These are phyloP conservation scores for Siniperca undulata DNA, from an alignment of 2,797 vertebrate genomes.

Conservation along the genomic window DNA sequence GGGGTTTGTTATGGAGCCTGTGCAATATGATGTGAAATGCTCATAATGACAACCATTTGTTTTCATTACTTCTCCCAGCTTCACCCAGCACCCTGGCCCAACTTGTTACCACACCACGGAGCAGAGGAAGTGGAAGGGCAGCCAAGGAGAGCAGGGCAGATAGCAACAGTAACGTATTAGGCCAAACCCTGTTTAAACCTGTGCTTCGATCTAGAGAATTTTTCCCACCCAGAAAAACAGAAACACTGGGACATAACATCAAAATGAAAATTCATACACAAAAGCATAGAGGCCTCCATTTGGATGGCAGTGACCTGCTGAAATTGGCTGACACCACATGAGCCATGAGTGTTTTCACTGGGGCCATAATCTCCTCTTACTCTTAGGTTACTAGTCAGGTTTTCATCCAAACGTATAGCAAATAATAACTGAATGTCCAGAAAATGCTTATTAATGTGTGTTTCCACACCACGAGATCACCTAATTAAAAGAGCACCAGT, in stretches of 20 bases:
- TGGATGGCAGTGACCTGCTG: background rate
- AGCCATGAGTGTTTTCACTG: background rate
- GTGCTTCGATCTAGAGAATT: background rate
- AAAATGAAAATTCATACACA: background rate
- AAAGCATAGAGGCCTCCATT: background rate
- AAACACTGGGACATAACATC: background rate
- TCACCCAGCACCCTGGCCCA: constrained; percentile 54
- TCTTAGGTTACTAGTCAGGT: background rate
- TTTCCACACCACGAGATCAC: background rate
- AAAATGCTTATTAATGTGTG: background rate
- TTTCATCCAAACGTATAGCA: background rate
- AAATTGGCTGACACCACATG: background rate
- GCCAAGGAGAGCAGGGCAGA: constrained; percentile 37
- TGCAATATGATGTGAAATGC: constrained; percentile 70
- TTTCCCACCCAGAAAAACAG: background rate
- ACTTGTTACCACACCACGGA: constrained; percentile 54
- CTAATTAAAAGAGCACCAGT: background rate
- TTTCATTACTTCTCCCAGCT: constrained; percentile 77
- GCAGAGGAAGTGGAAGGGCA: constrained; percentile 46
- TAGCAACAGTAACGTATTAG: constrained; percentile 3
- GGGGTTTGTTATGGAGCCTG: constrained; percentile 65
- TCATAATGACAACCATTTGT: constrained; percentile 81
- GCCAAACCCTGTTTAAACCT: constrained; percentile 11
- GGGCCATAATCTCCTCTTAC: background rate
- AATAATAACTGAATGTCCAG: background rate